These are phyloP conservation scores for Empis livida DNA, from an alignment of 2,888 invertebrate genomes.

Conservation along the genomic window DNA sequence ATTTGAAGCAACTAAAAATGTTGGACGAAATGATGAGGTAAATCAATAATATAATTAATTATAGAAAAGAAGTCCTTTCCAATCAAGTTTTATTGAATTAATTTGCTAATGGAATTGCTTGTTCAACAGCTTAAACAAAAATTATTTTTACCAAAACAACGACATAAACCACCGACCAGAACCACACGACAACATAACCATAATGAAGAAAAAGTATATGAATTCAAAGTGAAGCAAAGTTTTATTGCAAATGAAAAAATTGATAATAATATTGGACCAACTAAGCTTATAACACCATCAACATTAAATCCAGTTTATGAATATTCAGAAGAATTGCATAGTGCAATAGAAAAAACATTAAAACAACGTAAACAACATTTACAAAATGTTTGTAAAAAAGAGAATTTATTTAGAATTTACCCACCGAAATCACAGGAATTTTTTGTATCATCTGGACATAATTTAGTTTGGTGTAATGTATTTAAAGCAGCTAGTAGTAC, in stretches of 20 bases:
- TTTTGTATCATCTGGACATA: constrained; percentile 54
- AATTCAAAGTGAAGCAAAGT: neutral
- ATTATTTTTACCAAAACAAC: no score
- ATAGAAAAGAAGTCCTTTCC: no score
- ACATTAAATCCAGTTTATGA: constrained; percentile 36
- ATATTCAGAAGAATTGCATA: constrained; percentile 36
- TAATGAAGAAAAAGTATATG: neutral
- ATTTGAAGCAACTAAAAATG: constrained; percentile 28
- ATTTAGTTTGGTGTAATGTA: constrained; percentile 60
- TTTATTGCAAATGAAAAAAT: neutral
- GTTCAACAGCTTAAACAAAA: no score
- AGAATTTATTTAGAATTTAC: constrained; percentile 30
- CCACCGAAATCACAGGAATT: constrained; percentile 60
- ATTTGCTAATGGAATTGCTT: no score
- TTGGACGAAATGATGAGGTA: constrained; percentile 13
- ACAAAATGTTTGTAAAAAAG: constrained; percentile 38
- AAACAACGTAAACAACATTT: constrained; percentile 37
- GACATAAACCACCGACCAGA: no score
- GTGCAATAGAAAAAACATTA: constrained; percentile 39
- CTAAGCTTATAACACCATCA: constrained; percentile 2
- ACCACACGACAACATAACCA: no score
- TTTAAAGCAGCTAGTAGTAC: constrained; percentile 68
- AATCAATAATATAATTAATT: neutral
- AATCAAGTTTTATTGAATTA: no score
- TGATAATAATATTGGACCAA: neutral